Conservation (phyloP, 2,888 invertebrate species). For the Ceraclea dissimilis region DNA sequence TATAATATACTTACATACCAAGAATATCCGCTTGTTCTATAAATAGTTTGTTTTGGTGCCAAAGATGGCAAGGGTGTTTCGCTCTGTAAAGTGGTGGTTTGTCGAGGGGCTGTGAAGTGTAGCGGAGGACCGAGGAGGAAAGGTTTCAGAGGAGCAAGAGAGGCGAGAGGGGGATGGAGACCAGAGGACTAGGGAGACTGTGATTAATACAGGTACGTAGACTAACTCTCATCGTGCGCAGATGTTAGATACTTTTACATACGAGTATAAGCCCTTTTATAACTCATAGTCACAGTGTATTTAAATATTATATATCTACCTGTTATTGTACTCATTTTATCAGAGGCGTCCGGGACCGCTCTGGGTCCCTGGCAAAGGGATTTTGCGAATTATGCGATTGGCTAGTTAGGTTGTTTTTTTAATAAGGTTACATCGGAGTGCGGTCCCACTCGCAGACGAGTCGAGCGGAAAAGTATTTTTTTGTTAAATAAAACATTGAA, state of each 20-base stretch:
- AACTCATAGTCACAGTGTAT: neutral
- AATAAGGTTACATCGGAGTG: too few relatives aligned
- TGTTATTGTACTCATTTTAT: too few relatives aligned
- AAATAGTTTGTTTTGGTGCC: conserved; percentile 11
- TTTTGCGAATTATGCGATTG: too few relatives aligned
- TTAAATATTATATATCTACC: too few relatives aligned
- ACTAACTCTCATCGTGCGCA: conserved; percentile 2
- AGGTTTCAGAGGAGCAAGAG: neutral
- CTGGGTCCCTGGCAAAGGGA: too few relatives aligned
- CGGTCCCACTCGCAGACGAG: too few relatives aligned
- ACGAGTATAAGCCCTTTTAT: neutral
- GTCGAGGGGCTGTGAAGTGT: conserved; percentile 1
- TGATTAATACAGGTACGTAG: conserved; percentile 25
- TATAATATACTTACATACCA: neutral
- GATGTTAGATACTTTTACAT: neutral
- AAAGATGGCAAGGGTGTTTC: neutral
- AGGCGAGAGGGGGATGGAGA: conserved; percentile 10
- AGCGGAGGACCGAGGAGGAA: neutral
- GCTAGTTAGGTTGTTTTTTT: too few relatives aligned
- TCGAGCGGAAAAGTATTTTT: too few relatives aligned
- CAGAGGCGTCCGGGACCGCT: too few relatives aligned
- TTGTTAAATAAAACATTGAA: too few relatives aligned
- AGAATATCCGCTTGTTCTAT: conserved; percentile 7
- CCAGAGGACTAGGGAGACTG: conserved; percentile 19
- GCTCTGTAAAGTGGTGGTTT: neutral